Percentiles rank a stretch among this genome's conserved stretches.
Evolutionary conservation across 2,888 invertebrate species (phyloP).

Genomic region (Tortrix viridana): DNA sequence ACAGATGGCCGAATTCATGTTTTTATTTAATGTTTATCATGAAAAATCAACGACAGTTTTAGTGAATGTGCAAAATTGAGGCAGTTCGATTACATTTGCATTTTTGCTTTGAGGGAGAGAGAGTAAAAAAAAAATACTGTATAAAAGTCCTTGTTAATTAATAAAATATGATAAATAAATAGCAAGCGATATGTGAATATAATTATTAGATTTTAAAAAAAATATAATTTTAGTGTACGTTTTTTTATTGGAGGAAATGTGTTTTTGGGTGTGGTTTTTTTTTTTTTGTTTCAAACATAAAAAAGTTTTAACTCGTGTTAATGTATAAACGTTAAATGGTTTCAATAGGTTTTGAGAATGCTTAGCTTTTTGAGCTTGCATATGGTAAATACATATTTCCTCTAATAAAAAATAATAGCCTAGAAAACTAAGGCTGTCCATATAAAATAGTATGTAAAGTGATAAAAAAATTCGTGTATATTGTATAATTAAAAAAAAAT

Average conservation of each 20-base stretch:
- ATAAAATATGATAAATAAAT: slow-evolving; percentile 30
- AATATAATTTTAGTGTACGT: slow-evolving; percentile 29
- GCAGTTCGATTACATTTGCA: slow-evolving; percentile 23
- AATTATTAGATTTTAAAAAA: slow-evolving; percentile 30
- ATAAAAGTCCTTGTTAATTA: slow-evolving; percentile 39
- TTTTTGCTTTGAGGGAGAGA: slow-evolving; percentile 31
- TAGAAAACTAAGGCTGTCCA: slow-evolving; percentile 36
- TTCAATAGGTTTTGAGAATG: too few relatives aligned
- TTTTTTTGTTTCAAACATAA: not conserved
- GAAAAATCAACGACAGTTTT: not conserved
- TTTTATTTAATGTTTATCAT: too few relatives aligned
- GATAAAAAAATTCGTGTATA: slow-evolving; percentile 34
- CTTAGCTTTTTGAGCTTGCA: too few relatives aligned
- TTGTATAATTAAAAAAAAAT: slow-evolving; percentile 28
- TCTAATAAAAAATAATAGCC: slow-evolving; percentile 22
- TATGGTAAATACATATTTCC: too few relatives aligned
- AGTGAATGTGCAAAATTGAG: slow-evolving; percentile 6
- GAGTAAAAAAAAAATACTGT: slow-evolving; percentile 36
- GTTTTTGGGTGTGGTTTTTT: not conserved
- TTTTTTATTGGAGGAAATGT: slow-evolving; percentile 25
- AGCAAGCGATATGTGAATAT: slow-evolving; percentile 38
- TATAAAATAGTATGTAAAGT: slow-evolving; percentile 28
- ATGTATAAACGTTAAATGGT: too few relatives aligned
- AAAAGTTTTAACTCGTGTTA: too few relatives aligned
- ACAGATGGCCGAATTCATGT: too few relatives aligned